Base-by-base conservation (phyloP, 2,797 vertebrate genomes). In the Gymnopithys bicolor region DNA sequence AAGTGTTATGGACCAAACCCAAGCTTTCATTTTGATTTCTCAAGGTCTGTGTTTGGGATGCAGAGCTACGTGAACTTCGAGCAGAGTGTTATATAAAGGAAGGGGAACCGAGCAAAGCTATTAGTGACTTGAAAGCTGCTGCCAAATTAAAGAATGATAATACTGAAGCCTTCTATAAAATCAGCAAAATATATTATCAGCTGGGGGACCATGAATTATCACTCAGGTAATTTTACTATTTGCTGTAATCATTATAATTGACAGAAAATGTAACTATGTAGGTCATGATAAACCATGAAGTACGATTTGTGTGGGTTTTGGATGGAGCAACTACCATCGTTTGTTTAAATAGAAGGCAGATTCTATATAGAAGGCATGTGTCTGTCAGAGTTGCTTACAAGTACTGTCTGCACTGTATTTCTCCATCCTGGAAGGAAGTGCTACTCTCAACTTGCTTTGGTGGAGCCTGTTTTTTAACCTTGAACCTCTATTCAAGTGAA, bases 121-220 rank as follows among this genome's bases (percentile, higher is more conserved):
- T 99, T 98, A 98, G 98, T 88, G 99, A 99, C 98, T 98, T 99
- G 76, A 99, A 99, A 98, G 99, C 98, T 53, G 97, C 98, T 55
- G 99, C 99, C 74, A 99, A 99, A 97, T 95, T 99, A 93, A 99
- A 98, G 98, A 99, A 88, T 37, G 99, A 99, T 97, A 99, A 99
- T 84, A 99, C 99, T 5, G 98, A 98, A 97, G 99, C 99, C 56
- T 99, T 99, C 97, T 99, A 99, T 98, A 99, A 98, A 97, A 99
- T 99, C 97, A 99, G 99, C 98, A 99, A 70, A 82, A 99, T 99
- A 97, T 99, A 99, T 96, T 99, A 99, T 91, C 97, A 98, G 48
- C 98, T 99, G 41, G 99, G 99, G 94, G 99, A 99, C 97, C 99
- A 99, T 7, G 98, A 99, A 89, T 98, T 99, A 97, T 99, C 99